These are phyloP conservation scores for Pygoscelis antarcticus DNA, from an alignment of 2,113 vertebrate species.

Conservation along the genomic window DNA sequence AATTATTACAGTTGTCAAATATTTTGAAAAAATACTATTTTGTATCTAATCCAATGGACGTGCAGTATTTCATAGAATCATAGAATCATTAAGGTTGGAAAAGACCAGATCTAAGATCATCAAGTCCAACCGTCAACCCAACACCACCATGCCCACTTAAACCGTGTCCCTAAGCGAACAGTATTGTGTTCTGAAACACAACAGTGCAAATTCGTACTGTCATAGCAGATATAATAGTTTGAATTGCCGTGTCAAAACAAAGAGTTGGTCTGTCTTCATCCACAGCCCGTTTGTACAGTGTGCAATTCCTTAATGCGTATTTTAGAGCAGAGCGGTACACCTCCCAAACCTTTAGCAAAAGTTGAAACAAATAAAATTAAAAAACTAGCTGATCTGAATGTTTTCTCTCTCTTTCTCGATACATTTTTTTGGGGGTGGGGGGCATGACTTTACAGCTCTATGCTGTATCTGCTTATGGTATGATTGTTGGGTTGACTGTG, in stretches of 20 bases:
- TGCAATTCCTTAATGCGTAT: not conserved
- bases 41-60: rapidly evolving
- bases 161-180: too few species aligned
- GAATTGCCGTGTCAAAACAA: not conserved
- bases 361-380: not conserved
- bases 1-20: not conserved
- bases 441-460: not conserved
- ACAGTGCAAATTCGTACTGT: not conserved
- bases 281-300: not conserved
- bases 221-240: not conserved
- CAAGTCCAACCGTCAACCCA: too few species aligned
- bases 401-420: not conserved
- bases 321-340: not conserved
- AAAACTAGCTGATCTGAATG: not conserved
- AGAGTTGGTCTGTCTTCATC: not conserved
- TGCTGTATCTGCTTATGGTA: not conserved
- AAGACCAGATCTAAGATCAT: too few species aligned
- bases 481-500: not conserved
- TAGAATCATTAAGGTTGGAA: too few species aligned
- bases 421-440: rapidly evolving
- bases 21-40: not conserved
- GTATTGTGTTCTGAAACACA: not conserved
- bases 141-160: too few species aligned
- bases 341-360: not conserved
- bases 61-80: not conserved